Evolutionary conservation across 2,797 vertebrate genomes (phyloP).

Genomic region (Eidolon dupreanum): DNA sequence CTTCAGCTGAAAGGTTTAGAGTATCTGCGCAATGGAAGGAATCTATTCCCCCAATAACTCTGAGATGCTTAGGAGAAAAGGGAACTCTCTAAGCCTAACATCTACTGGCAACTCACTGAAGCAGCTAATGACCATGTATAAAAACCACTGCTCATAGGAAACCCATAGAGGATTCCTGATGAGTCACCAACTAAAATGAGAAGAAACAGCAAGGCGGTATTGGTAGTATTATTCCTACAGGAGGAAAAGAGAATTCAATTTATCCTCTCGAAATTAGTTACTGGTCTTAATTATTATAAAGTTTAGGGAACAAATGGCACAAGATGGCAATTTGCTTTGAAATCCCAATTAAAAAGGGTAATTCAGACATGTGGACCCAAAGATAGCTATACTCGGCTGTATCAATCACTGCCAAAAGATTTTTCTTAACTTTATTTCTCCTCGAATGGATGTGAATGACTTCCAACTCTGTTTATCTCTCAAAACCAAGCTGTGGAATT

Average conservation of each 20-base stretch:
- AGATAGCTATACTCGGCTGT: conserved; percentile 67
- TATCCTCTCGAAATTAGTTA: conserved; percentile 57
- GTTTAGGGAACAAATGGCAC: conserved; percentile 55
- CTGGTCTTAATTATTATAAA: conserved; percentile 60
- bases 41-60: background rate
- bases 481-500: conserved; percentile 71
- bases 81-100: background rate
- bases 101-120: background rate
- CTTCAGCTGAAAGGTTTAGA: background rate
- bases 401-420: conserved; percentile 69
- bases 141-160: background rate
- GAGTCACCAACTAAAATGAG: conserved; percentile 33
- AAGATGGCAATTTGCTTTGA: conserved; percentile 65
- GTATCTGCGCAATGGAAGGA: background rate
- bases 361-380: conserved; percentile 65
- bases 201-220: background rate
- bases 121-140: conserved; percentile 30
- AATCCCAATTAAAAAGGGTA: conserved; percentile 75
- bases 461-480: conserved; percentile 77
- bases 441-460: conserved; percentile 55
- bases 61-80: background rate
- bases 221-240: conserved; percentile 17
- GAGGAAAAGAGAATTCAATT: conserved; percentile 10
- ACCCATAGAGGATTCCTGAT: background rate
- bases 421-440: conserved; percentile 65